Base-by-base conservation (phyloP, 2,113 vertebrate genomes). In the Apteryx mantelli region DNA sequence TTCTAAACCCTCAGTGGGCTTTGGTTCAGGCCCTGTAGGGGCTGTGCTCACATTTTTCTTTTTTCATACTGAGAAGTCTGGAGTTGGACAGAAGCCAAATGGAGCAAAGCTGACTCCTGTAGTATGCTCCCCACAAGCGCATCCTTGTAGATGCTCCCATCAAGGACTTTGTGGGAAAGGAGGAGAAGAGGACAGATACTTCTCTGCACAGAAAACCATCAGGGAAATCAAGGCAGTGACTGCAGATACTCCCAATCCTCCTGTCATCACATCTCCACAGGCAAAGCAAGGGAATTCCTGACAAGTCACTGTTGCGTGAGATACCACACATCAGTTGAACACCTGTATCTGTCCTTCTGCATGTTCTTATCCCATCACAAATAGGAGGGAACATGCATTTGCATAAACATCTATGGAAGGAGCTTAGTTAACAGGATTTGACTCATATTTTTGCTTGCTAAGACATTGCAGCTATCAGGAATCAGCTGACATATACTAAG, bases 281-380 rank as follows among this genome's bases (percentile, higher is more conserved):
- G 42, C 63, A 89, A 88, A 93, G 79, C 7, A 5, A 91, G 58
- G 64, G 85, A 97, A 91, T 94, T 93, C 63, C 82, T 91, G 94
- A 89, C 93, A 93, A 96, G 71, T 89, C 91, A 86, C 87, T 80
- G 75, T 53, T 86, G 90, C 76, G 74, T 95, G 68, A 95, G 68
- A 74, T 46, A 77, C 11, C 46, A 82, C 40, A 18, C 40, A 86
- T 53, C 34, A 73, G 71, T 75, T 77, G 48, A 82, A 68, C 34
- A 79, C 70, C 75, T 82, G 71, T 30, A 90, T 79, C 36, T 8
- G 66, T 89, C 56, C 71, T 60, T 82, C 87, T 82, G 34, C 75
- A 56, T 61, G 38, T 80, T 91, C 38, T 5, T 21, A 93, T 36
- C 53, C 40, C 13, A 44, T 34, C 56, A 85, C 53, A 89, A 82